Percentiles rank a stretch among this genome's conserved stretches.
Conservation (phyloP, 2,888 invertebrate genomes). For the Zygothrica quintamaculata region DNA sequence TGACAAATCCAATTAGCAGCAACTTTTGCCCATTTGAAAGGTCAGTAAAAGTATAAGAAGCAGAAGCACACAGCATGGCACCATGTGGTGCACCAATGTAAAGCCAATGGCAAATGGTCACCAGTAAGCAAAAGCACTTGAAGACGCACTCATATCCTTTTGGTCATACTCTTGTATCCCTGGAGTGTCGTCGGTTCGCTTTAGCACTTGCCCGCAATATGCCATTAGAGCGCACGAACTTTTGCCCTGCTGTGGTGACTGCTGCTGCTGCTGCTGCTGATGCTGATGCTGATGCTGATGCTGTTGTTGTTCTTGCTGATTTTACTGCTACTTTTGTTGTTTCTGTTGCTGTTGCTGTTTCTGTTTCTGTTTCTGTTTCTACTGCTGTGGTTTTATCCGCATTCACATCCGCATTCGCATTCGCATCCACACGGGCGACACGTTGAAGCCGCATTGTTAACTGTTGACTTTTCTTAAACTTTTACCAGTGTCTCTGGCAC, state of each 20-base stretch:
- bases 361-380: background rate
- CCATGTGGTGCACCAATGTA: background rate
- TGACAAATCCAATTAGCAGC: constrained; percentile 75
- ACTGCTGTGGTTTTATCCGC: background rate
- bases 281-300: constrained; percentile 3
- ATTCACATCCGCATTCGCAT: constrained; percentile 37
- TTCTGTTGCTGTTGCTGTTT: background rate
- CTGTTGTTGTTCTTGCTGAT: too few relatives aligned
- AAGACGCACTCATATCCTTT: constrained; percentile 39
- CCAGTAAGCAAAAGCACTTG: constrained; percentile 26
- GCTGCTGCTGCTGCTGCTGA: constrained; percentile 17
- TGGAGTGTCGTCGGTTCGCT: constrained; percentile 46
- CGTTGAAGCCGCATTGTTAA: constrained; percentile 80
- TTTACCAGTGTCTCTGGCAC: constrained; percentile 60
- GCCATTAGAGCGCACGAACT: constrained; percentile 66
- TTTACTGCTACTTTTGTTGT: background rate
- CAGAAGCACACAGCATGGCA: background rate
- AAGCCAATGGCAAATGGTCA: constrained; percentile 1
- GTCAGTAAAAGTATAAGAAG: constrained; percentile 1
- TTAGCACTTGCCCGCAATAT: constrained; percentile 69
- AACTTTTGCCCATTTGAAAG: constrained; percentile 68
- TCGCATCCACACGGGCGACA: constrained; percentile 66
- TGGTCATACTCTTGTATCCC: constrained; percentile 27
- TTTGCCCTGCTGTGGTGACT: constrained; percentile 54
- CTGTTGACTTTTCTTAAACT: constrained; percentile 81